These are phyloP conservation scores for Actinostola sp. DNA, from an alignment of 92 coral and sea anemone genomes.

Conservation along the genomic window DNA sequence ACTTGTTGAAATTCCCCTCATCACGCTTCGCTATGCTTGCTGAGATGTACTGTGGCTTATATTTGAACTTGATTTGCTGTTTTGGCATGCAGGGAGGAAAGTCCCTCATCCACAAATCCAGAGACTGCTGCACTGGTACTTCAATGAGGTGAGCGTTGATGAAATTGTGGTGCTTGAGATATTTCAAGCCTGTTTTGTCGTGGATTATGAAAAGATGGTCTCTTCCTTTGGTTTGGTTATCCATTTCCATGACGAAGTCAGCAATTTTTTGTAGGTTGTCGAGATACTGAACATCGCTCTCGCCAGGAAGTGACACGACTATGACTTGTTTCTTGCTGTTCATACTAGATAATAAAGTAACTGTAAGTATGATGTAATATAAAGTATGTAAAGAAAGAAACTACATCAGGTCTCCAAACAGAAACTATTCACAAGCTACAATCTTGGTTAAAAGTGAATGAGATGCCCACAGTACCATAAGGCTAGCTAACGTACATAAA, in stretches of 20 bases:
- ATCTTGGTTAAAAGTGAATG: too few species aligned
- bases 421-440: too few species aligned
- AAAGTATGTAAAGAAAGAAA: too few species aligned
- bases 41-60: constrained; percentile 60
- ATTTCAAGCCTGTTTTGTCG: constrained; percentile 49
- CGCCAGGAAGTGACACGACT: constrained; percentile 65
- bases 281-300: constrained; percentile 44
- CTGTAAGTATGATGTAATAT: too few species aligned
- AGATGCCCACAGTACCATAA: too few species aligned
- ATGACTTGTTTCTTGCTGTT: constrained; percentile 57
- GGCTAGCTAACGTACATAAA: too few species aligned
- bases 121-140: constrained; percentile 18
- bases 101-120: constrained; percentile 82
- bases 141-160: constrained; percentile 55
- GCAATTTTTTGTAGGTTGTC: constrained; percentile 46
- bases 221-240: constrained; percentile 51
- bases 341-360: constrained; percentile 1
- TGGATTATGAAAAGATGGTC: constrained; percentile 69
- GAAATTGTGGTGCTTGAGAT: constrained; percentile 39
- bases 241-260: constrained; percentile 64
- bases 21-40: constrained; percentile 35
- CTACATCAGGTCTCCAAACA: too few species aligned
- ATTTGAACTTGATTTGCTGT: constrained; percentile 62
- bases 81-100: constrained; percentile 69
- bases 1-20: constrained; percentile 35